phyloP scores from a whole-genome alignment of 2,888 invertebrate genomes.

The Pristionchus entomophagus region DNA sequence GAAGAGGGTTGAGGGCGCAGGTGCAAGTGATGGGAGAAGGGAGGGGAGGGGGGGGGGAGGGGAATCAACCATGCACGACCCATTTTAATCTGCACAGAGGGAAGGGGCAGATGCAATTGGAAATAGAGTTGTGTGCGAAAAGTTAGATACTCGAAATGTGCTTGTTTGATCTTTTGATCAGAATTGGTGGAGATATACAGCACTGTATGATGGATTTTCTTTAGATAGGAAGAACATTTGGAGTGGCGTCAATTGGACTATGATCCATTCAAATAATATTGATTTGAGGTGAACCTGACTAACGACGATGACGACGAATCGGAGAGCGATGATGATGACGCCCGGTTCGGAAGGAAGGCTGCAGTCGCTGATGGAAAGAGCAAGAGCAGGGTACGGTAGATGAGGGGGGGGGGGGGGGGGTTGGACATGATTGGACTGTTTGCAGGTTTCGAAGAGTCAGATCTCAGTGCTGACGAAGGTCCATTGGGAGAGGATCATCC shows the following conservation, averaged over 20 bases:
- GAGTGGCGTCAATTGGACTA: too few relatives aligned
- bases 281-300: conserved; percentile 26
- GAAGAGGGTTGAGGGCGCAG: too few relatives aligned
- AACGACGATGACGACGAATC: not conserved
- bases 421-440: not conserved
- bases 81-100: not conserved
- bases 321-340: conserved; percentile 36
- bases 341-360: conserved; percentile 43
- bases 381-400: conserved; percentile 29
- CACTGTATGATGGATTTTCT: too few relatives aligned
- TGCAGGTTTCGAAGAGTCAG: conserved; percentile 52
- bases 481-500: conserved; percentile 88
- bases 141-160: not conserved
- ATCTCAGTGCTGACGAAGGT: conserved; percentile 80
- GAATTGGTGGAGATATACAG: too few relatives aligned
- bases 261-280: too few relatives aligned
- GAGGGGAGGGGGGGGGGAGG: too few relatives aligned
- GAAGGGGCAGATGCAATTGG: not conserved
- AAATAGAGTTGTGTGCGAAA: not conserved
- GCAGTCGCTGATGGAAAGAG: conserved; percentile 32
- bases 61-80: not conserved
- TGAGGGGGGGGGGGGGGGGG: not conserved
- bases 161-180: not conserved
- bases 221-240: too few relatives aligned
- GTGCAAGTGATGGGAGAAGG: conserved; percentile 25